Evolutionary conservation across 2,113 vertebrate species (phyloP), one percentile per base, ranked within the genome.

Genomic region (Campylomormyrus tamandua): DNA sequence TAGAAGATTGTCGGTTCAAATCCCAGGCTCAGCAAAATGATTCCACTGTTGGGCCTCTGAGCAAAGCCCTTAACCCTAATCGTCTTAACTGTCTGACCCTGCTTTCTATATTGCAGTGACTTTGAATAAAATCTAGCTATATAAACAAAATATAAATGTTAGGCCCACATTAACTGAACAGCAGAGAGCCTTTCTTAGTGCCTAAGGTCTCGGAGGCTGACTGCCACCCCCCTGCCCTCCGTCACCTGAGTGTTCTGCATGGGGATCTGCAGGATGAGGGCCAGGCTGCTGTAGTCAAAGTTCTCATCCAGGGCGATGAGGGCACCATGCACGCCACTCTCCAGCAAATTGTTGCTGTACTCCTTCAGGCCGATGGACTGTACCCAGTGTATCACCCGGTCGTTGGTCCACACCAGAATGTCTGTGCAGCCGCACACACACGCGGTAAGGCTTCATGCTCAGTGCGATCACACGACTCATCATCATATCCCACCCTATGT

Each of bases 211-310:
- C 2, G 35, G 5, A 77, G 11, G 31, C 31, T 24, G 70, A 77
- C 15, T 42, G 17, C 45, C 42, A 46, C 45, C 45, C 83, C 17
- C 8, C 3, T 11, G 17, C 19, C 2, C 80, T 4, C 19, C 87
- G 56, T 92, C 90, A 98, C 98, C 97, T 99, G 98, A 8, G 98
- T 99, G 94, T 97, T 99, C 96, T 99, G 98, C 0, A 98, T 99
- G 92, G 98, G 98, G 89, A 99, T 99, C 94, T 99, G 98, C 92
- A 99, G 94, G 90, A 98, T 97, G 45, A 99, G 97, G 0, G 98
- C 98, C 90, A 99, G 94, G 5, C 97, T 97, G 95, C 97, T 97
- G 95, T 98, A 98, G 95, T 99, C 98, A 0, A 99, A 99, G 91
- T 97, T 98, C 93, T 99, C 98, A 0, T 99, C 98, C 24, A 99